Base-by-base conservation (phyloP, 2,888 invertebrate species). In the Perdita meconis region DNA sequence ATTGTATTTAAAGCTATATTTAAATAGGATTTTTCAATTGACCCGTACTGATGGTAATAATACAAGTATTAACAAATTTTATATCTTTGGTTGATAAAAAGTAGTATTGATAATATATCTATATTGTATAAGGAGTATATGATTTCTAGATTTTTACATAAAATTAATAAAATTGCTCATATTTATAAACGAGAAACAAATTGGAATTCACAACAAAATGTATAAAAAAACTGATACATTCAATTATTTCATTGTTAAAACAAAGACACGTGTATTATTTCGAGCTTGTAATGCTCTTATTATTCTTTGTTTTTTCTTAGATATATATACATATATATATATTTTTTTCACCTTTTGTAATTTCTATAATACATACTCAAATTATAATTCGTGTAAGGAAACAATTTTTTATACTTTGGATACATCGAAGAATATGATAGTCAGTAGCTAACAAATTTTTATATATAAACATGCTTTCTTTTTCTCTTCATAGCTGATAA, bases 1-100 rank as follows among this genome's bases (percentile, higher is more conserved):
- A 86, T 82, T 80, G 56, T 86, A 85, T 85, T 86, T 85, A 83
- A 82, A 78, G 56, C 59, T 81, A 75, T 89, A 87, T 84, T 81
- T 89, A 88, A 85, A 86, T 89, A 89, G 88, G 88, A 87, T 89
- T 88, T 89, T 89, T 85, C 86, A 89, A 89, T 87, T 88, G 80
- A 86, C 76, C 60, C 73, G 83, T 85, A 86, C 78, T 86, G 86
- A 83, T 80, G 80, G 74, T 86, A 80, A 87, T 83, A 86, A 87
- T 85, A 81, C 81, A 83, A 89, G 88, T 89, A 89, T 89, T 89
- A 89, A 83, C 83, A 86, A 82, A 88, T 84, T 87, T 86, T 88
- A 81, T 87, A 86, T 84, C 78, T 85, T 86, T 74, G 73, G 79
- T 86, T 85, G 83, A 76, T 55, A 80, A 77, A 44, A 19, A 56